Conservation (phyloP, 2,113 vertebrate genomes). For the Lepisosteus osseus region DNA sequence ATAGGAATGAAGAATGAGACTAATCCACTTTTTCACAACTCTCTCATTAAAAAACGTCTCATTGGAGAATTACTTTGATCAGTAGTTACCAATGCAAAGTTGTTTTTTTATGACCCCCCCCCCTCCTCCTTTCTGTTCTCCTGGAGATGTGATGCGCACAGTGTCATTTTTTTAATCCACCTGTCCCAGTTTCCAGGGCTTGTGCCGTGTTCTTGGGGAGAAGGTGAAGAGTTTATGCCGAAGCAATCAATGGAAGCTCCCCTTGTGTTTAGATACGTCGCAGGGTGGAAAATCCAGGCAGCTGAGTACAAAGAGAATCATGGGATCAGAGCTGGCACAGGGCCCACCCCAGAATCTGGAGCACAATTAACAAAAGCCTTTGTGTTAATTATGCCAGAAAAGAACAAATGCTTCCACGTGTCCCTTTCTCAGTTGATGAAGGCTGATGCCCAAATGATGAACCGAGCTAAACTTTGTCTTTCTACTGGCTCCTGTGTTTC, state of each 20-base stretch:
- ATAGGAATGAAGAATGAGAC: slow-evolving; percentile 34
- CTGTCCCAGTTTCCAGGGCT: slow-evolving; percentile 35
- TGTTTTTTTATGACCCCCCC: slow-evolving; percentile 29
- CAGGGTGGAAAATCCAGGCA: not conserved
- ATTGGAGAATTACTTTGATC: slow-evolving; percentile 60
- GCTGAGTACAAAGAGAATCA: slow-evolving; percentile 1
- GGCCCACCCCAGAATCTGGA: not conserved
- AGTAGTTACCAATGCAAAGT: slow-evolving; percentile 56
- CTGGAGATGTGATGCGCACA: not conserved
- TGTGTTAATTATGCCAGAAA: too few relatives aligned
- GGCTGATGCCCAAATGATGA: too few relatives aligned
- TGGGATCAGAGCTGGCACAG: not conserved
- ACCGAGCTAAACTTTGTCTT: too few relatives aligned
- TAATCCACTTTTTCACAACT: slow-evolving; percentile 25
- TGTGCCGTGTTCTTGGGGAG: slow-evolving; percentile 21
- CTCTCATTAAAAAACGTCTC: slow-evolving; percentile 56
- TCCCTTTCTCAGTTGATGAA: too few relatives aligned
- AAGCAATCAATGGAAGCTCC: slow-evolving; percentile 38
- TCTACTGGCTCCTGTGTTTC: too few relatives aligned
- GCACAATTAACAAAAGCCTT: not conserved
- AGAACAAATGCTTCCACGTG: too few relatives aligned
- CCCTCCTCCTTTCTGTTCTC: slow-evolving; percentile 5
- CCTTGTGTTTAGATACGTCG: not conserved
- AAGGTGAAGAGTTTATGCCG: slow-evolving; percentile 46
- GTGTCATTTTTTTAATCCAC: slow-evolving; percentile 29